Conservation (phyloP, 2,797 vertebrate genomes). For the Allobates femoralis region DNA sequence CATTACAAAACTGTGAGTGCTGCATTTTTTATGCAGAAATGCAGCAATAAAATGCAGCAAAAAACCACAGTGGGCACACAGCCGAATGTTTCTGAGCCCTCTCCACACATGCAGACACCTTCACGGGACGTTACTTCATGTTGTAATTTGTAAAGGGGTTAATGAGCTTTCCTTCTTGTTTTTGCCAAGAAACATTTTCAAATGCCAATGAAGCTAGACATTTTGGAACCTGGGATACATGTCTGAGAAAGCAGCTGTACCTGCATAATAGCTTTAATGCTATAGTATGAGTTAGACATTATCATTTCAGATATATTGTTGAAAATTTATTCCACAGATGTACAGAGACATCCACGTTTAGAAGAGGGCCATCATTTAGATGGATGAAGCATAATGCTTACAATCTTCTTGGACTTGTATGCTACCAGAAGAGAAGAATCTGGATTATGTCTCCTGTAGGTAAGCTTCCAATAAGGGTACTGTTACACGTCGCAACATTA, state of each 20-base stretch:
- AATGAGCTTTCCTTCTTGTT: neutral
- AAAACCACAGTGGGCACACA: no score
- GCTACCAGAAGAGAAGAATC: neutral
- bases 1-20: no score
- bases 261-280: neutral
- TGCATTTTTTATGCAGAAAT: no score
- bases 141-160: no score
- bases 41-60: no score
- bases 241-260: neutral
- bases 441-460: neutral
- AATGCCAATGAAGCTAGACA: neutral
- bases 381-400: neutral
- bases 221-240: neutral
- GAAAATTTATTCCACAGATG: neutral
- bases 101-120: no score
- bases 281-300: neutral
- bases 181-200: neutral
- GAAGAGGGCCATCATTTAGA: neutral
- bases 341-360: neutral
- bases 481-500: no score
- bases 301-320: conserved; percentile 4
- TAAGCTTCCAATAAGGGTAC: neutral
- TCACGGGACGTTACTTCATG: no score
- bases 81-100: no score
- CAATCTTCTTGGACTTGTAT: neutral